Evolutionary conservation across 2,113 vertebrate genomes (phyloP).

Genomic region (Salvator merianae): DNA sequence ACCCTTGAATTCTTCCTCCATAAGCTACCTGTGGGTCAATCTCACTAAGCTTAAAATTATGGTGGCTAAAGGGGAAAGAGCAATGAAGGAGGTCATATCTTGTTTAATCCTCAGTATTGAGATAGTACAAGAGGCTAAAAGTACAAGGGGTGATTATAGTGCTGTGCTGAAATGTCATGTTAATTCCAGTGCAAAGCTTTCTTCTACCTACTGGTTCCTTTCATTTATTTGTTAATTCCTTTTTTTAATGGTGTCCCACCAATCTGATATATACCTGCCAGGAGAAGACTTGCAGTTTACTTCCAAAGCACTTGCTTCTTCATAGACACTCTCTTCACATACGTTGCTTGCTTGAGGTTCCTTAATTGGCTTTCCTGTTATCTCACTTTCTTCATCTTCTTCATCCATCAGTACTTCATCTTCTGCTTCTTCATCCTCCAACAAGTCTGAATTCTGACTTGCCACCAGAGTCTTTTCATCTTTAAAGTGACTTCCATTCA

Average conservation of each 20-base stretch:
- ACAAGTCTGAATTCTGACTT: slow-evolving; percentile 82
- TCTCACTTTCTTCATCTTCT: slow-evolving; percentile 84
- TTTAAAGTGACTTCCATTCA: slow-evolving; percentile 89
- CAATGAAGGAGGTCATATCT: background rate
- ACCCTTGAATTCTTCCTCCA: no score
- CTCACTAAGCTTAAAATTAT: background rate
- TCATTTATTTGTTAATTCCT: no score
- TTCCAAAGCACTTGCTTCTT: slow-evolving; percentile 81
- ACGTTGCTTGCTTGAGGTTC: slow-evolving; percentile 75
- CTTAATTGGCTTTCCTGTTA: slow-evolving; percentile 76
- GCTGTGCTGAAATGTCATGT: background rate
- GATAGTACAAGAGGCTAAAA: background rate
- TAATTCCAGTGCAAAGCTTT: background rate
- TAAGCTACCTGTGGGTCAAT: background rate
- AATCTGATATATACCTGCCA: slow-evolving; percentile 75
- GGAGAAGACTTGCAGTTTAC: slow-evolving; percentile 90
- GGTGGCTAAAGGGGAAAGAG: background rate
- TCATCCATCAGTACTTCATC: slow-evolving; percentile 89
- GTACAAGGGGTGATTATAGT: background rate
- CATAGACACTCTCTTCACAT: slow-evolving; percentile 86
- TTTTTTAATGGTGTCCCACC: no score
- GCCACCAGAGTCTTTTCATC: slow-evolving; percentile 86
- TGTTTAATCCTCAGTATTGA: background rate
- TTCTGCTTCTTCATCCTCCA: slow-evolving; percentile 92
- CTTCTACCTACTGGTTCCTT: background rate